Percentiles rank a stretch among this genome's conserved stretches.
Evolutionary conservation across 2,888 invertebrate genomes (phyloP).

Genomic region (Campaea margaritaria): DNA sequence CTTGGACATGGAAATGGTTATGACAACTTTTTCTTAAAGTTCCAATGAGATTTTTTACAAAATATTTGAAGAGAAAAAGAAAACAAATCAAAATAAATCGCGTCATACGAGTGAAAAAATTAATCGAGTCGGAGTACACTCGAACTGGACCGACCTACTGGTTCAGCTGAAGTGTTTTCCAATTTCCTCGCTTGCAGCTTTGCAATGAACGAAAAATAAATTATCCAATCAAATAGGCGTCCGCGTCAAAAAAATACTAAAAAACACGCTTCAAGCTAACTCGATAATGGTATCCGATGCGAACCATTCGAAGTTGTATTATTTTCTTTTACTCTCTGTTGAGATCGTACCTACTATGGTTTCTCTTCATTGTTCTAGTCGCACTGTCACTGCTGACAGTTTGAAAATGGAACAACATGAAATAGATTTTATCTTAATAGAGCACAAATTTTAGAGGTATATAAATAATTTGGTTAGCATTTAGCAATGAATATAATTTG

Average conservation of each 20-base stretch:
- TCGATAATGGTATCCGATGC: conserved; percentile 11
- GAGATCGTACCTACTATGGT: not conserved
- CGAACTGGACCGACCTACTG: conserved; percentile 33
- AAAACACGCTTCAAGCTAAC: conserved; percentile 11
- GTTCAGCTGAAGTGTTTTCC: conserved; percentile 41
- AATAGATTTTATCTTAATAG: too few species aligned
- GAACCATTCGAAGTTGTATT: not conserved
- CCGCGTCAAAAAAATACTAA: conserved; percentile 6
- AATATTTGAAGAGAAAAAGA: conserved; percentile 15
- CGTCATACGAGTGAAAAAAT: conserved; percentile 30
- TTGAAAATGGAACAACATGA: too few species aligned
- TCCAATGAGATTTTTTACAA: conserved; percentile 4
- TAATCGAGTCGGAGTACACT: conserved; percentile 37
- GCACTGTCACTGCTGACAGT: too few species aligned
- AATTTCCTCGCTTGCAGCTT: conserved; percentile 41
- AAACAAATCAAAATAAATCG: conserved; percentile 12
- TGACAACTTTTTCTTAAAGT: not conserved
- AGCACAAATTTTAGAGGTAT: too few species aligned
- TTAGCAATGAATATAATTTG: too few species aligned
- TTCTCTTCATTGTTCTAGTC: too few species aligned
- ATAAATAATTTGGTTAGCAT: too few species aligned
- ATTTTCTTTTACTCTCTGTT: not conserved
- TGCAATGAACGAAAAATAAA: conserved; percentile 39
- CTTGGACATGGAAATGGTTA: not conserved
- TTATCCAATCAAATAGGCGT: conserved; percentile 31